phyloP scores from a whole-genome alignment of 2,888 invertebrate genomes.

The Empis stercorea region DNA sequence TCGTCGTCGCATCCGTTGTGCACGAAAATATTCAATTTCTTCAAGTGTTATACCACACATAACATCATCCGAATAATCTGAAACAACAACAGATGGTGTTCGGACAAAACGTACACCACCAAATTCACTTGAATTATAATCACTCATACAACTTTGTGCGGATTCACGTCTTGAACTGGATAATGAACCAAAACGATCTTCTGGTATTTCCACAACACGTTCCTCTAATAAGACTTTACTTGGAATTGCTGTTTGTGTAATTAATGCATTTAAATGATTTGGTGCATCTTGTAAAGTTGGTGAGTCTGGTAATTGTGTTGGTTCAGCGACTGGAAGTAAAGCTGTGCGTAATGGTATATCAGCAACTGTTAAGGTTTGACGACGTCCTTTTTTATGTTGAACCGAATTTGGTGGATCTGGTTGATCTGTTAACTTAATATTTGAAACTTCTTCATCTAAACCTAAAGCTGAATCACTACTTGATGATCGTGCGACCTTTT shows the following conservation, averaged over 20 bases:
- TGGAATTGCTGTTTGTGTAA: conserved; percentile 22
- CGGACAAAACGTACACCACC: conserved; percentile 50
- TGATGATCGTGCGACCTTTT: conserved; percentile 31
- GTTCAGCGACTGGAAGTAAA: conserved; percentile 32
- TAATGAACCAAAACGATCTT: conserved; percentile 34
- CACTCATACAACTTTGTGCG: conserved; percentile 35
- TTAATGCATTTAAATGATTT: conserved; percentile 4
- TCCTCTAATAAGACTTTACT: conserved; percentile 44
- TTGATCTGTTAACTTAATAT: conserved; percentile 8
- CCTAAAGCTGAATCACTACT: conserved; percentile 35
- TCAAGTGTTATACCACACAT: conserved; percentile 44
- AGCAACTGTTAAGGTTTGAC: conserved; percentile 34
- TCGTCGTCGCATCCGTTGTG: conserved; percentile 33
- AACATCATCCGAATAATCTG: conserved; percentile 70
- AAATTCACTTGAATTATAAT: conserved; percentile 34
- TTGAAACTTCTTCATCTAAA: conserved; percentile 25
- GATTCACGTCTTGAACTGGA: conserved; percentile 37
- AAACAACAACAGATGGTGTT: conserved; percentile 77
- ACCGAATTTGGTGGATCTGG: conserved; percentile 2
- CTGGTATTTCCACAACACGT: conserved; percentile 40
- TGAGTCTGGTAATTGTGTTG: conserved; percentile 30
- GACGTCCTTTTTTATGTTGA: conserved; percentile 19
- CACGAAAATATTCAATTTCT: conserved; percentile 45
- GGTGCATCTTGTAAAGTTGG: conserved; percentile 15
- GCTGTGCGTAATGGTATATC: conserved; percentile 34